Conservation (phyloP, 2,888 invertebrate genomes). For the Callimorpha dominula region DNA sequence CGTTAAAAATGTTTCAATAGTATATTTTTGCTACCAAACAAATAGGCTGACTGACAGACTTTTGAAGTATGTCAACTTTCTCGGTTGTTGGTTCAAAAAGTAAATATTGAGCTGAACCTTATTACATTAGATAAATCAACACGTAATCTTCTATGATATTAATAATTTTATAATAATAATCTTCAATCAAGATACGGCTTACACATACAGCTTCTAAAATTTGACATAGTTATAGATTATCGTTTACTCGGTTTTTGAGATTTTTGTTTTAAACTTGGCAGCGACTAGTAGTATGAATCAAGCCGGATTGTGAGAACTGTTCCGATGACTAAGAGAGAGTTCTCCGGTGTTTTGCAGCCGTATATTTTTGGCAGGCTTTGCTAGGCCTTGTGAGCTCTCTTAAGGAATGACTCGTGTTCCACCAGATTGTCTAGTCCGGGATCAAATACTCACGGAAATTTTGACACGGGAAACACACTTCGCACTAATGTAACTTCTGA, state of each 20-base stretch:
- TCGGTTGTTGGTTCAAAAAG: no score
- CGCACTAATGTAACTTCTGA: neutral
- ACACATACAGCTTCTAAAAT: no score
- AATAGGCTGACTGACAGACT: neutral
- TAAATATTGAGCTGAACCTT: neutral
- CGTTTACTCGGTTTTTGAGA: no score
- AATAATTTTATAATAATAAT: neutral
- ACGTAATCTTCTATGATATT: neutral
- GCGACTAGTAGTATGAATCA: no score
- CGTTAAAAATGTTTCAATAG: neutral
- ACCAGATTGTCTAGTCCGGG: neutral
- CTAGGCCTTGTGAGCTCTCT: neutral
- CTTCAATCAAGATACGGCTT: no score
- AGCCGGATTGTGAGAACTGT: no score
- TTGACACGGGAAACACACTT: neutral
- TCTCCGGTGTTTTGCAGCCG: no score
- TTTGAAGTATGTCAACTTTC: neutral
- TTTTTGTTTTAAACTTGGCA: no score
- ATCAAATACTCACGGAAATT: no score
- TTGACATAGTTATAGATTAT: no score
- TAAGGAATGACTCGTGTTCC: neutral
- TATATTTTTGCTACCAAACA: neutral
- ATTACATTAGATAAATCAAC: neutral
- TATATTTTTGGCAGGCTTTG: no score
- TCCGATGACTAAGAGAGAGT: no score